Conservation (phyloP, 2,113 vertebrate genomes). For the Macquaria ambigua region DNA sequence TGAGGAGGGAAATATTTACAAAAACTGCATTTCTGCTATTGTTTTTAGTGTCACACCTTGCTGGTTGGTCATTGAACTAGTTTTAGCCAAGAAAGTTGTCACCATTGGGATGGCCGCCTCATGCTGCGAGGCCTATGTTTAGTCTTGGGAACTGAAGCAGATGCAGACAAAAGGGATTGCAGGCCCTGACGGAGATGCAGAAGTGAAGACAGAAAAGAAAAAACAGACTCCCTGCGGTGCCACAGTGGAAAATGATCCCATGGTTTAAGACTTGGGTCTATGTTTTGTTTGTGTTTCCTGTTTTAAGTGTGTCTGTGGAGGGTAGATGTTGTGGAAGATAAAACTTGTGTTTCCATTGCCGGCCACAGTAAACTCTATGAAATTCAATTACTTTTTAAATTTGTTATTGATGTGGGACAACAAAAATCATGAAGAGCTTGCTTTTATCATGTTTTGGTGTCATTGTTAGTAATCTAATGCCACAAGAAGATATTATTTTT, state of each 20-base stretch:
- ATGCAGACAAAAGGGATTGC: conserved; percentile 80
- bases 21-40: conserved; percentile 40
- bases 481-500: background rate
- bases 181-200: conserved; percentile 74
- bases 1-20: conserved; percentile 40
- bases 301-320: conserved; percentile 66
- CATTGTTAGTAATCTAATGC: background rate
- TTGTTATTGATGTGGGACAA: background rate
- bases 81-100: conserved; percentile 72
- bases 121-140: conserved; percentile 73
- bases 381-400: conserved; percentile 22
- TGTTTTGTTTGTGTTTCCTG: conserved; percentile 82
- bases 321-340: conserved; percentile 28
- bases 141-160: conserved; percentile 81
- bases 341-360: conserved; percentile 27
- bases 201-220: conserved; percentile 72
- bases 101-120: conserved; percentile 34
- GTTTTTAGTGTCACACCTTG: conserved; percentile 40
- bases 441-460: background rate
- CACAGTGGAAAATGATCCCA: conserved; percentile 81
- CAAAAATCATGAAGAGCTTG: background rate
- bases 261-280: conserved; percentile 74
- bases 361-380: conserved; percentile 2
- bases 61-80: conserved; percentile 36
- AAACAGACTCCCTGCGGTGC: conserved; percentile 77